phyloP scores from a whole-genome alignment of 1,140 invertebrate genomes.

The Lepidostoma basale region DNA sequence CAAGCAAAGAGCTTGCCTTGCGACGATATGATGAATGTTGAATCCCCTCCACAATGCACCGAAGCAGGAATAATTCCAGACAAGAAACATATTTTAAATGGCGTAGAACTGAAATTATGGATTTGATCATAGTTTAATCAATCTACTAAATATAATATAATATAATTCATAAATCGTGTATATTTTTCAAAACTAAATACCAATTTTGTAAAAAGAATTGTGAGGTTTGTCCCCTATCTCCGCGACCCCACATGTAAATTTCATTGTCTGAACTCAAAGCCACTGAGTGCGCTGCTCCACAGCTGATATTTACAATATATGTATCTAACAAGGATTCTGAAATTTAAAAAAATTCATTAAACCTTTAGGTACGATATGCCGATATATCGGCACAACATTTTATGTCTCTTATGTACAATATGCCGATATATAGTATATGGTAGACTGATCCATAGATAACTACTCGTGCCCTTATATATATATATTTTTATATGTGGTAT shows the following conservation, averaged over 20 bases:
- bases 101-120: conserved; percentile 45
- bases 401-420: too few relatives aligned
- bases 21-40: conserved; percentile 69
- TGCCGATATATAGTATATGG: too few relatives aligned
- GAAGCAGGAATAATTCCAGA: conserved; percentile 60
- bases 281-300: conserved; percentile 71
- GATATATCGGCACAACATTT: too few relatives aligned
- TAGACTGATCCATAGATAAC: too few relatives aligned
- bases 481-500: too few relatives aligned
- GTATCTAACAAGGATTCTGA: conserved; percentile 60
- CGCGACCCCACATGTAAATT: conserved; percentile 74
- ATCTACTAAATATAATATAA: too few relatives aligned
- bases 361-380: too few relatives aligned
- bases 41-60: conserved; percentile 69
- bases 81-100: conserved; percentile 57
- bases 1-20: conserved; percentile 69
- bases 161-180: too few relatives aligned
- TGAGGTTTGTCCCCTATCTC: conserved; percentile 68
- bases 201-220: conserved; percentile 51
- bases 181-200: neutral
- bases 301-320: conserved; percentile 68
- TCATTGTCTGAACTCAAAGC: conserved; percentile 67
- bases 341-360: too few relatives aligned
- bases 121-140: too few relatives aligned
- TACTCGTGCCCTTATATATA: too few relatives aligned